Percentiles rank a stretch among this genome's conserved stretches.
phyloP scores from a whole-genome alignment of 37 sponge, comb jelly and placozoan species.

The Ianthella basta region DNA sequence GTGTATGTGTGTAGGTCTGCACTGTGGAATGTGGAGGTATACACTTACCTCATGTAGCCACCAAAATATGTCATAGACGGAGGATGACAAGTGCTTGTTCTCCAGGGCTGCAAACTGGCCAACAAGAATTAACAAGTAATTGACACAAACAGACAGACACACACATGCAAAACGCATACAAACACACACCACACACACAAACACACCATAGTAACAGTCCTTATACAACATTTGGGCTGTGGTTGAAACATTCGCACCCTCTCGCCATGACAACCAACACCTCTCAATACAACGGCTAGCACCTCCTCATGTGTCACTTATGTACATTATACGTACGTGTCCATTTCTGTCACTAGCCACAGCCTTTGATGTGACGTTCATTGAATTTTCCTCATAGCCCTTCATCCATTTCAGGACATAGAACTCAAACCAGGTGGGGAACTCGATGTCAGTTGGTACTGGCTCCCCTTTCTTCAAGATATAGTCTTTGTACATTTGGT shows the following conservation, averaged over 20 bases:
- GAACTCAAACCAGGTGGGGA: slow-evolving; percentile 21
- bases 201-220: too few relatives aligned
- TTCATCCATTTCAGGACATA: slow-evolving; percentile 9
- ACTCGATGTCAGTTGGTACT: slow-evolving; percentile 6
- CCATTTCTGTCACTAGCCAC: slow-evolving; percentile 26
- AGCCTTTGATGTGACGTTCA: slow-evolving; percentile 3
- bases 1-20: slow-evolving; percentile 37
- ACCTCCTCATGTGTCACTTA: too few relatives aligned
- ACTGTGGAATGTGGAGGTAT: slow-evolving; percentile 63
- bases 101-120: slow-evolving; percentile 65
- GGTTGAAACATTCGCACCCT: too few relatives aligned
- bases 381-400: neutral
- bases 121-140: neutral
- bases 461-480: neutral
- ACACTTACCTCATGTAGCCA: slow-evolving; percentile 41
- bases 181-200: neutral
- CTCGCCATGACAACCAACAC: too few relatives aligned
- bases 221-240: too few relatives aligned
- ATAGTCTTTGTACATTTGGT: slow-evolving; percentile 28
- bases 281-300: too few relatives aligned
- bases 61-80: slow-evolving; percentile 64
- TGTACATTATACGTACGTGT: neutral
- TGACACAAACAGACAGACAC: too few relatives aligned
- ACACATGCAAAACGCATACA: neutral
- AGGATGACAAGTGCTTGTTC: slow-evolving; percentile 49